Percentiles rank a stretch among this genome's conserved stretches.
phyloP scores from a whole-genome alignment of 2,888 invertebrate species.

The Cinara cedri region DNA sequence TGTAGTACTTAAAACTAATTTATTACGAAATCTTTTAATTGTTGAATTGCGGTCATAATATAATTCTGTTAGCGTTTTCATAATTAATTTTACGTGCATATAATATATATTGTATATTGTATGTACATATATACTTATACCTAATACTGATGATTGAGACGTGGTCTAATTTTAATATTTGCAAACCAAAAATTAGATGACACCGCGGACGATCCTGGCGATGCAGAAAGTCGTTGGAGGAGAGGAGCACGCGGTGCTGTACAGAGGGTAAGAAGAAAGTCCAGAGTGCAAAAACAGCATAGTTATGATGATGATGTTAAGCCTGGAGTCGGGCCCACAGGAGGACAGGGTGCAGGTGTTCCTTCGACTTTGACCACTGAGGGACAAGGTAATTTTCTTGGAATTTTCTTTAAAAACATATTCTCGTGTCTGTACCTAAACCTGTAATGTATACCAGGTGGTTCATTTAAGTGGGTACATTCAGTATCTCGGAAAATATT shows the following conservation, averaged over 20 bases:
- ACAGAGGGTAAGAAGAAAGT: slow-evolving; percentile 66
- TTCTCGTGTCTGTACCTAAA: no score
- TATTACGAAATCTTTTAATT: no score
- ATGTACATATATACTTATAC: no score
- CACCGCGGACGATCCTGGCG: slow-evolving; percentile 65
- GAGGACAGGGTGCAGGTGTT: slow-evolving; percentile 35
- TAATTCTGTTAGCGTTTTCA: no score
- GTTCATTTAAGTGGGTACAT: no score
- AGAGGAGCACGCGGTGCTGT: slow-evolving; percentile 60
- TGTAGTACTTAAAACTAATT: no score
- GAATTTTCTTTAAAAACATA: no score
- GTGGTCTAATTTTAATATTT: slow-evolving; percentile 6
- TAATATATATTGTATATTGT: no score
- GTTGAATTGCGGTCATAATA: no score
- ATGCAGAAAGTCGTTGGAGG: slow-evolving; percentile 63
- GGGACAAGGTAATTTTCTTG: slow-evolving; percentile 47
- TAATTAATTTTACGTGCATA: no score
- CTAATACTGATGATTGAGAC: not conserved
- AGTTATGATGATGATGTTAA: slow-evolving; percentile 83
- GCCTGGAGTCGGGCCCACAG: slow-evolving; percentile 53
- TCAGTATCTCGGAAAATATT: no score
- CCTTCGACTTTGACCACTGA: slow-evolving; percentile 40
- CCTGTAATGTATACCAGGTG: no score
- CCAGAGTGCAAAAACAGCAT: slow-evolving; percentile 73
- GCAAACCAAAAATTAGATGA: slow-evolving; percentile 26